phyloP scores from a whole-genome alignment of 2,888 invertebrate genomes.

The Ichneumoninae sp. region DNA sequence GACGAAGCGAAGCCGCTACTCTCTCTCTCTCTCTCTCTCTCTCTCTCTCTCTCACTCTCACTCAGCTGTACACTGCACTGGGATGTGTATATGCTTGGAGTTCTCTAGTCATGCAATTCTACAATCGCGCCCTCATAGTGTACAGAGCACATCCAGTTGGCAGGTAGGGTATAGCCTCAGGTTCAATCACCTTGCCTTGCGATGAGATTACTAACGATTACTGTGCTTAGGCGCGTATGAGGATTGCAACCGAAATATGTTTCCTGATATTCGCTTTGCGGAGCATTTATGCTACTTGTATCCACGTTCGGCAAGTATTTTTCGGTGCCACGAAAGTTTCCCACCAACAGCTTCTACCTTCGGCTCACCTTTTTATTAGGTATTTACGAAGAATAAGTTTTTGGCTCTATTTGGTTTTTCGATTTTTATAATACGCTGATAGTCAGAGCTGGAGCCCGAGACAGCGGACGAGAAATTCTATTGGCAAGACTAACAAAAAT shows the following conservation, averaged over 20 bases:
- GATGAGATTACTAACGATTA: slow-evolving; percentile 46
- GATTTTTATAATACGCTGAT: neutral
- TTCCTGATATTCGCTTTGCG: slow-evolving; percentile 52
- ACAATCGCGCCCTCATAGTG: slow-evolving; percentile 33
- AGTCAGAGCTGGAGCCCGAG: neutral
- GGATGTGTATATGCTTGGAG: slow-evolving; percentile 19
- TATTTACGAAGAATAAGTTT: neutral
- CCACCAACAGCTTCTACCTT: neutral
- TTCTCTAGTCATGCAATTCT: slow-evolving; percentile 34
- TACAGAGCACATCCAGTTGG: slow-evolving; percentile 1
- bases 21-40: neutral
- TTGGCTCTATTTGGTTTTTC: neutral
- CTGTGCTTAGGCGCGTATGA: slow-evolving; percentile 39
- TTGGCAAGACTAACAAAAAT: slow-evolving; percentile 20
- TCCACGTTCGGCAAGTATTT: neutral
- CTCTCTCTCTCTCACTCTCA: too few species aligned
- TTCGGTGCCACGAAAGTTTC: neutral
- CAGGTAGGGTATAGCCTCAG: slow-evolving; percentile 11
- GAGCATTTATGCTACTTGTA: neutral
- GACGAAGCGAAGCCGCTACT: slow-evolving; percentile 75
- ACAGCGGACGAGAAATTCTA: neutral
- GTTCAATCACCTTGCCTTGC: slow-evolving; percentile 46
- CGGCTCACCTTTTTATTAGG: neutral
- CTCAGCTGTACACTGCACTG: slow-evolving; percentile 7
- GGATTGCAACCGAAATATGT: slow-evolving; percentile 35